Conservation (phyloP, 2,113 vertebrate species). For the Dicrurus megarhynchus region DNA sequence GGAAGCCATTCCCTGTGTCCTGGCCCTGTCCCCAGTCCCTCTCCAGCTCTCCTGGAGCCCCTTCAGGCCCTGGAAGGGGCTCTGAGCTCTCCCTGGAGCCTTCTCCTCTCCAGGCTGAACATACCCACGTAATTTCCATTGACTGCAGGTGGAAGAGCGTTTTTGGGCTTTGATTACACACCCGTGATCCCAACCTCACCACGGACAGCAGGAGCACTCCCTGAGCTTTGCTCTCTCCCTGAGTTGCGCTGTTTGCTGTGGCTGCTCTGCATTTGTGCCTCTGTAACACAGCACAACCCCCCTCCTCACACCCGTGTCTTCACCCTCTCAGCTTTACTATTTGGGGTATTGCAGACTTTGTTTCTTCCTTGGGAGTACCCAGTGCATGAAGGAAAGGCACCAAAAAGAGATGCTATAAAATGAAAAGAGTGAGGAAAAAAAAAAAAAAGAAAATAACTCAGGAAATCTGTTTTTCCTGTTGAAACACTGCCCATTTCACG, state of each 20-base stretch:
- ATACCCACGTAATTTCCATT: rapidly evolving
- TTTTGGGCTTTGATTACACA: rapidly evolving
- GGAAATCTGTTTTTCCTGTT: neutral
- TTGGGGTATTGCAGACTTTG: neutral
- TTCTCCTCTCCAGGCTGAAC: neutral
- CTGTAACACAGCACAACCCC: rapidly evolving
- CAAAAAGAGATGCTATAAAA: neutral
- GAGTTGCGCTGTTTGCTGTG: neutral
- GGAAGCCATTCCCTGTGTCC: neutral
- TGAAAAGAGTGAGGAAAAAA: neutral
- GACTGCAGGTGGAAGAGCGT: rapidly evolving
- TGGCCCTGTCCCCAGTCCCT: neutral
- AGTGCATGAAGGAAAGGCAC: neutral
- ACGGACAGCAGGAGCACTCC: rapidly evolving
- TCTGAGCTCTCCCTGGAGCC: neutral
- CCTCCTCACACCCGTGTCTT: neutral
- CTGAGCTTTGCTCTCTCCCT: neutral
- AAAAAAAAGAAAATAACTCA: neutral
- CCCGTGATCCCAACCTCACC: neutral
- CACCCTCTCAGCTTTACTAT: neutral
- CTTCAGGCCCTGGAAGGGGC: neutral
- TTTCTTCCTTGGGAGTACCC: neutral
- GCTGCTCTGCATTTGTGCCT: neutral
- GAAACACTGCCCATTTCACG: neutral
- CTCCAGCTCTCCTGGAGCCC: neutral